Evolutionary conservation across 2,113 vertebrate genomes (phyloP).

Genomic region (Xiphophorus hellerii): DNA sequence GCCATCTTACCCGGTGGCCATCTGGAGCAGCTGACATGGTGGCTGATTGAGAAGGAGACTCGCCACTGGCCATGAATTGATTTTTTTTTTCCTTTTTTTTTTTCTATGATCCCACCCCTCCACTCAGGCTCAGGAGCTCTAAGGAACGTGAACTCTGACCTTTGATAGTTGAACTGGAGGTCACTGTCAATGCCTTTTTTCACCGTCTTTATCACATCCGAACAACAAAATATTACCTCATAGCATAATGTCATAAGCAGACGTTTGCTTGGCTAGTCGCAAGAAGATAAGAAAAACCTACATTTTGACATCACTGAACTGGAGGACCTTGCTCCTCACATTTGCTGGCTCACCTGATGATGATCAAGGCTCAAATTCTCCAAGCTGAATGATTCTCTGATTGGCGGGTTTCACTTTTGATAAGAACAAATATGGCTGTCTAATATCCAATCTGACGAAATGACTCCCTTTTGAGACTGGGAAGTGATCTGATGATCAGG

Average conservation of each 20-base stretch:
- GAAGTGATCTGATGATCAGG: neutral
- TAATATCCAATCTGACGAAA: neutral
- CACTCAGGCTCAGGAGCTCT: conserved; percentile 37
- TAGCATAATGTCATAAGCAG: neutral
- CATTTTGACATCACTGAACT: too few relatives aligned
- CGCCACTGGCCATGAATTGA: conserved; percentile 68
- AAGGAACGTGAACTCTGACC: conserved; percentile 70
- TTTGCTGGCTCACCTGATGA: too few relatives aligned
- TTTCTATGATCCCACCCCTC: conserved; percentile 1
- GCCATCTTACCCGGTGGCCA: conserved; percentile 75
- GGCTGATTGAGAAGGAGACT: conserved; percentile 81
- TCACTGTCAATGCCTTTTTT: conserved; percentile 63
- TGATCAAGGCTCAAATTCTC: neutral
- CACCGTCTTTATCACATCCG: neutral
- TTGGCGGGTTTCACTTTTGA: neutral
- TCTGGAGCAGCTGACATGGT: conserved; percentile 79
- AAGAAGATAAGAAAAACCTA: neutral
- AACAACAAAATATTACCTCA: neutral
- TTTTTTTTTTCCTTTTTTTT: conserved; percentile 44
- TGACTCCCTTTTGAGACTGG: neutral
- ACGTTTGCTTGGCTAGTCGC: neutral
- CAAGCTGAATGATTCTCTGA: neutral
- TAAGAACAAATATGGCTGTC: neutral
- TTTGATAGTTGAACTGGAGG: conserved; percentile 49
- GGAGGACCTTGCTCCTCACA: too few relatives aligned